These are phyloP conservation scores for Alviniconcha marisindica DNA, from an alignment of 1,140 invertebrate species.

Conservation along the genomic window DNA sequence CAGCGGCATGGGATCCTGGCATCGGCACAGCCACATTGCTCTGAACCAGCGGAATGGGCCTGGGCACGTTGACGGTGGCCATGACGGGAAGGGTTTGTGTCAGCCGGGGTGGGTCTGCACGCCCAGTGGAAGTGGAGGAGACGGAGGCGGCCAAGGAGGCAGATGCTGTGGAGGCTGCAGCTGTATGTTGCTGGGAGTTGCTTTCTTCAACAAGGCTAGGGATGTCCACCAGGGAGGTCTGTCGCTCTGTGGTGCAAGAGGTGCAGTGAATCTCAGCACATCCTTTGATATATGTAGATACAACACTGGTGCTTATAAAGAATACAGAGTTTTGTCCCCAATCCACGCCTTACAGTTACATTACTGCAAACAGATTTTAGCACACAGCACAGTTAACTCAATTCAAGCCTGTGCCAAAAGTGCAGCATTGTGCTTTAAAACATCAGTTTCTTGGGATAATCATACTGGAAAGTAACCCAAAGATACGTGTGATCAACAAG, in stretches of 20 bases:
- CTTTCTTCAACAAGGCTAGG: constrained; percentile 24
- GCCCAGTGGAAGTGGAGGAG: constrained; percentile 12
- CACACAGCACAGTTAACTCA: too few species aligned
- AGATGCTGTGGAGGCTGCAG: constrained; percentile 2
- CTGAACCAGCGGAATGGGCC: constrained; percentile 65
- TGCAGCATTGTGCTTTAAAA: too few species aligned
- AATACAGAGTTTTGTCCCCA: too few species aligned
- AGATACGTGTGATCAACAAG: too few species aligned
- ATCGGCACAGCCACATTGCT: constrained; percentile 54
- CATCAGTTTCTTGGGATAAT: too few species aligned
- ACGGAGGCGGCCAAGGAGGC: constrained; percentile 10
- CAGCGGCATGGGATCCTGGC: constrained; percentile 20
- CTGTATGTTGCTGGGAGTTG: background rate
- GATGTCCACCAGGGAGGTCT: constrained; percentile 49
- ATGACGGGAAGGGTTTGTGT: constrained; percentile 39
- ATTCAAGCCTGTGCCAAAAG: too few species aligned
- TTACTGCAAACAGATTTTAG: too few species aligned
- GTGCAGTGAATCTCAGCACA: too few species aligned
- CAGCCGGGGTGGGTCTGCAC: constrained; percentile 28
- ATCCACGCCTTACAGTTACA: too few species aligned
- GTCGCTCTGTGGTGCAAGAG: constrained; percentile 41
- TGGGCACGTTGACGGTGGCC: constrained; percentile 61
- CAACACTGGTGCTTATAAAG: too few species aligned
- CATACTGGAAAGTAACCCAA: too few species aligned
- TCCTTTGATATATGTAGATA: too few species aligned